phyloP scores from a whole-genome alignment of 2,888 invertebrate genomes.

The Heliothis peltigera region DNA sequence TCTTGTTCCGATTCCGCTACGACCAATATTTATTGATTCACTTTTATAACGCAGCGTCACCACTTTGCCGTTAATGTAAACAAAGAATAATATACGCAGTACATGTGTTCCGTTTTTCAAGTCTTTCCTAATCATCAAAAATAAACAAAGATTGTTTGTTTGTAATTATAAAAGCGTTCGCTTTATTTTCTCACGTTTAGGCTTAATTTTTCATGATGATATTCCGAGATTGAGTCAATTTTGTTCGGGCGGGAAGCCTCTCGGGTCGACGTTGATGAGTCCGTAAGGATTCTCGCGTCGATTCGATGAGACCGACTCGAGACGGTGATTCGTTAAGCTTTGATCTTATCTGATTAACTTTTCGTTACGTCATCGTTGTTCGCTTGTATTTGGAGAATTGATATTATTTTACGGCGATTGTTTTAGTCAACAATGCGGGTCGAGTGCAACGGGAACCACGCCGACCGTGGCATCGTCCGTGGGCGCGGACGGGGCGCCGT shows the following conservation, averaged over 20 bases:
- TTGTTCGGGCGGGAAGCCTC: slow-evolving; percentile 69
- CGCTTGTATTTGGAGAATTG: slow-evolving; percentile 10
- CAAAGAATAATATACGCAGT: slow-evolving; percentile 6
- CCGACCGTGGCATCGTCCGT: slow-evolving; percentile 86
- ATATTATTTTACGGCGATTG: slow-evolving; percentile 26
- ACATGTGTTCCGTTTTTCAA: slow-evolving; percentile 21
- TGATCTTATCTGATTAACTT: slow-evolving; percentile 87
- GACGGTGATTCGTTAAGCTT: slow-evolving; percentile 86
- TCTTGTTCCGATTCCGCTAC: slow-evolving; percentile 23
- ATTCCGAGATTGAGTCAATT: slow-evolving; percentile 90
- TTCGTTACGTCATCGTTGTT: neutral
- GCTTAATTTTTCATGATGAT: slow-evolving; percentile 83
- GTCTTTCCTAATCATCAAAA: slow-evolving; percentile 2
- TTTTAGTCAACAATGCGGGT: slow-evolving; percentile 85
- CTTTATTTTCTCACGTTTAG: neutral
- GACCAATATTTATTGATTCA: slow-evolving; percentile 36
- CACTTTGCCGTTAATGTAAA: slow-evolving; percentile 36
- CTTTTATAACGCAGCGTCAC: slow-evolving; percentile 35
- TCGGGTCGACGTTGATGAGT: slow-evolving; percentile 75
- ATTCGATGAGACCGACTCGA: slow-evolving; percentile 79
- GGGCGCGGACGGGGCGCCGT: slow-evolving; percentile 91
- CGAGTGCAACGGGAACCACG: slow-evolving; percentile 82
- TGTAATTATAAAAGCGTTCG: slow-evolving; percentile 22
- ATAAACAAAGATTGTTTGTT: neutral
- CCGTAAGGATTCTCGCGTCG: slow-evolving; percentile 69